Evolutionary conservation across 2,888 invertebrate species (phyloP).

Genomic region (Erebia aethiops): DNA sequence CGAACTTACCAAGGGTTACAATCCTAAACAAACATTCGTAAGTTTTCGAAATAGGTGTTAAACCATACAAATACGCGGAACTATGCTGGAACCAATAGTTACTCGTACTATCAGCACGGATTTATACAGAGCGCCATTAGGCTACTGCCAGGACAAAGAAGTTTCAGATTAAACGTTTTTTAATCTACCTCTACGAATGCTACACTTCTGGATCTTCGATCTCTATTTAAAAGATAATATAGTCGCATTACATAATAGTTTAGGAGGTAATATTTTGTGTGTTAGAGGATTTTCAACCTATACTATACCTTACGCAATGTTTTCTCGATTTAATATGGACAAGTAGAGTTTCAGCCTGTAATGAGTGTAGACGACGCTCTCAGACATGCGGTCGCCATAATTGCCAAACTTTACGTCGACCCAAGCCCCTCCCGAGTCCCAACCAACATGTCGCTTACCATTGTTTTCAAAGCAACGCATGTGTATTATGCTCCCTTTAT

Average conservation of each 20-base stretch:
- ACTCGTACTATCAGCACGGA: not conserved
- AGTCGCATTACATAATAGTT: too few species aligned
- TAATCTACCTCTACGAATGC: too few species aligned
- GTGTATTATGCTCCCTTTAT: constrained; percentile 51
- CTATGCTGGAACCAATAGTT: not conserved
- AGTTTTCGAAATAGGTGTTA: constrained; percentile 7
- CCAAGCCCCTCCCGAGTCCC: constrained; percentile 60
- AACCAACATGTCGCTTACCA: constrained; percentile 71
- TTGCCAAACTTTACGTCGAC: constrained; percentile 79
- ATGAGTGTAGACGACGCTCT: constrained; percentile 79
- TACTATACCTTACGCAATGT: constrained; percentile 5
- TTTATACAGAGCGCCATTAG: not conserved
- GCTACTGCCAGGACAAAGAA: not conserved
- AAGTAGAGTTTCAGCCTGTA: constrained; percentile 75
- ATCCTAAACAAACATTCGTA: constrained; percentile 7
- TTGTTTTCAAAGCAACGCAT: constrained; percentile 75
- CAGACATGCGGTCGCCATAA: constrained; percentile 82
- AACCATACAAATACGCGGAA: not conserved
- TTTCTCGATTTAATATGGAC: constrained; percentile 61
- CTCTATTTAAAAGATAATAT: too few species aligned
- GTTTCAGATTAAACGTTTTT: too few species aligned
- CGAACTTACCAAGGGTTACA: not conserved
- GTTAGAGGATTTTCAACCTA: not conserved
- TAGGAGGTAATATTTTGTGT: not conserved
- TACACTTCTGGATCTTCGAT: too few species aligned